Evolutionary conservation across 2,888 invertebrate genomes (phyloP).

Genomic region (Andrena fulva): DNA sequence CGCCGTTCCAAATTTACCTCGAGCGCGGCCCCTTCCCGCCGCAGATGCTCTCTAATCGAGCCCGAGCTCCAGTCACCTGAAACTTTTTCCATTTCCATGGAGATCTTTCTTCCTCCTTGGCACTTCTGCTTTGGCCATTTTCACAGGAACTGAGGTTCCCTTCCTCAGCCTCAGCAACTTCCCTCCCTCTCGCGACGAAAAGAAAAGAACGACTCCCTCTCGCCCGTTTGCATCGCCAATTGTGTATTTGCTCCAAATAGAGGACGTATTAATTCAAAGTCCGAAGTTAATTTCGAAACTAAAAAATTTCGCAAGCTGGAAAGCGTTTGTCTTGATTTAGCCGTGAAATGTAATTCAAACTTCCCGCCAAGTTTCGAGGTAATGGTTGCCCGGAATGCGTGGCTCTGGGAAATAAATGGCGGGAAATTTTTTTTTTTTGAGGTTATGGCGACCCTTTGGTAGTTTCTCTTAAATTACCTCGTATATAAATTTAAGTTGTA

Average conservation of each 20-base stretch:
- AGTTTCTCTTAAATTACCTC: neutral
- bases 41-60: slow-evolving; percentile 13
- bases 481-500: neutral
- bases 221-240: too few species aligned
- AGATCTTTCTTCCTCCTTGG: slow-evolving; percentile 17
- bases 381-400: neutral
- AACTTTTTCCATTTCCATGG: slow-evolving; percentile 52
- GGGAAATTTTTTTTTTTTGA: too few species aligned
- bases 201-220: too few species aligned
- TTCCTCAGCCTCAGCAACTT: neutral
- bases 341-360: neutral
- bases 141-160: neutral
- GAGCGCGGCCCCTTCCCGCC: neutral
- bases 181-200: too few species aligned
- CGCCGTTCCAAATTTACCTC: slow-evolving; percentile 38
- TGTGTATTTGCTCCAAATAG: too few species aligned
- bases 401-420: neutral
- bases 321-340: neutral
- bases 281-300: too few species aligned
- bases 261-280: too few species aligned
- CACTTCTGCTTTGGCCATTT: too few species aligned
- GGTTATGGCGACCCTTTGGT: too few species aligned
- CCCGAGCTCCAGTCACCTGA: slow-evolving; percentile 10
- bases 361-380: neutral
- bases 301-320: neutral